These are phyloP conservation scores for Himalopsyche tibetana DNA, from an alignment of 2,888 invertebrate genomes.

Conservation along the genomic window DNA sequence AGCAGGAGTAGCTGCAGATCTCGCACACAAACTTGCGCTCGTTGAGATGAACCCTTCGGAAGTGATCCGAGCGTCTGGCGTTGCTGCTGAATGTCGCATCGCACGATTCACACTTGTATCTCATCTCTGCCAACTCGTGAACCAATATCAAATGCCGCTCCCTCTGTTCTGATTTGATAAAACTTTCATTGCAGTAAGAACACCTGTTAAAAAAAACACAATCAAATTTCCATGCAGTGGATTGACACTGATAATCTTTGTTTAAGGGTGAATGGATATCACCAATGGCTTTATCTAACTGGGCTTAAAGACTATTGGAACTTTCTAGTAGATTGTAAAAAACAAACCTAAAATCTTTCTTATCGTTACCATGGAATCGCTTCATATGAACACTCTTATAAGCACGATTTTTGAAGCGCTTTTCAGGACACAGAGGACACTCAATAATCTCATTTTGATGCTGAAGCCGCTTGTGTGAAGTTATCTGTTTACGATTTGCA, in stretches of 20 bases:
- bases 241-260: no score
- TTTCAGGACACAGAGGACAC: background rate
- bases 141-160: conserved; percentile 49
- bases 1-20: conserved; percentile 48
- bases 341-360: no score
- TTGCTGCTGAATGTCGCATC: conserved; percentile 45
- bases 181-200: conserved; percentile 48
- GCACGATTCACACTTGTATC: conserved; percentile 53
- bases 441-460: background rate
- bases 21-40: conserved; percentile 50
- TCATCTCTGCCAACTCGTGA: conserved; percentile 49
- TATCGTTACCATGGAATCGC: background rate
- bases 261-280: no score
- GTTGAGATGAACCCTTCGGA: conserved; percentile 53
- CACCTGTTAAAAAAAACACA: conserved; percentile 46
- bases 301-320: no score
- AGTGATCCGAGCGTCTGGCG: conserved; percentile 47
- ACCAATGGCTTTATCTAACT: no score
- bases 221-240: background rate
- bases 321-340: no score
- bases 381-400: background rate
- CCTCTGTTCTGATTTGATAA: conserved; percentile 47
- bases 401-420: background rate
- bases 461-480: background rate
- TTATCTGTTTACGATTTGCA: background rate